phyloP scores from a whole-genome alignment of 2,113 vertebrate genomes.

The Phylloscopus whistleri region DNA sequence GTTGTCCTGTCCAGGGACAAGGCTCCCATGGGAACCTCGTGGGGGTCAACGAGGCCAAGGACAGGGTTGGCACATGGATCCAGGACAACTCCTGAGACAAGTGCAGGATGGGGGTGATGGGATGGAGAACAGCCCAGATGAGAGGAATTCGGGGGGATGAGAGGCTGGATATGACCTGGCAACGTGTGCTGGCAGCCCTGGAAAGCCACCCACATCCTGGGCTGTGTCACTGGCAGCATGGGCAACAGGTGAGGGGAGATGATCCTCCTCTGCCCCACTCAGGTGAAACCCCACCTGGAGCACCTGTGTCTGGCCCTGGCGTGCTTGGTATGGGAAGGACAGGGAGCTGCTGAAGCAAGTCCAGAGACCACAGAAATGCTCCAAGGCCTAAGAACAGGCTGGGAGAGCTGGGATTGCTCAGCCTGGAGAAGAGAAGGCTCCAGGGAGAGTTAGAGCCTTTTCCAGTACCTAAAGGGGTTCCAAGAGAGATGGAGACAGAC shows the following conservation, averaged over 20 bases:
- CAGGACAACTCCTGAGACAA: rapidly evolving
- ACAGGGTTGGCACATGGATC: background rate
- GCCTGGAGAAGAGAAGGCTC: background rate
- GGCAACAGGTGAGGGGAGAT: background rate
- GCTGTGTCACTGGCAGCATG: background rate
- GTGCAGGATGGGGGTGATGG: background rate
- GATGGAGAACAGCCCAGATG: background rate
- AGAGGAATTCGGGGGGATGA: background rate
- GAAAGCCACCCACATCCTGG: background rate
- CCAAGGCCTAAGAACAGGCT: background rate
- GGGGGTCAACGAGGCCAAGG: background rate
- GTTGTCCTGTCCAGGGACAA: background rate
- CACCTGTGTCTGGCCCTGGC: too few species aligned
- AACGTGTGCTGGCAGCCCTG: background rate
- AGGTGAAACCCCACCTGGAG: background rate
- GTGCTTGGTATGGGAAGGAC: background rate
- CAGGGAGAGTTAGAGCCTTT: background rate
- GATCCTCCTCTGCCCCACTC: background rate
- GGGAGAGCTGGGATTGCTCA: background rate
- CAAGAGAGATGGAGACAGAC: background rate
- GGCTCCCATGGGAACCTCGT: background rate
- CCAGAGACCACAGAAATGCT: background rate
- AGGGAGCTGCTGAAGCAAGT: background rate
- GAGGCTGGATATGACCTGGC: background rate
- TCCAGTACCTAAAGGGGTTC: background rate